Evolutionary conservation across 2,888 invertebrate genomes (phyloP), one percentile per base, ranked within the genome.

Genomic region (Drosophila limbata): DNA sequence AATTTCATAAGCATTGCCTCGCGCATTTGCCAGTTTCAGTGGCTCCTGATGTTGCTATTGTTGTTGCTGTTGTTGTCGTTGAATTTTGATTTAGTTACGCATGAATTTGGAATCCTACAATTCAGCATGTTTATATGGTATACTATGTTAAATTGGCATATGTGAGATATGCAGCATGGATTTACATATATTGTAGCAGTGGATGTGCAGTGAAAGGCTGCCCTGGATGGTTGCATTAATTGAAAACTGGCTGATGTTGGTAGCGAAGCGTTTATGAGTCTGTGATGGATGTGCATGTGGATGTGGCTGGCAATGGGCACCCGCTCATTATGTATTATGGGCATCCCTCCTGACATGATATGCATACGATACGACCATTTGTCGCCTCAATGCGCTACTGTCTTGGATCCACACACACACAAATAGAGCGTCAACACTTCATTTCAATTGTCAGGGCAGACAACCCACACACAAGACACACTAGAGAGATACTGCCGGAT

Each of bases 61-160:
- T 15, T 17, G 47, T 31, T 44, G 61, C 33, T 50, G 69, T 42
- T 66, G 64, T 60, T 72, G 72, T 69, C 39, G 79, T 64, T 81
- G 65, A 70, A 75, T 85, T 85, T 84, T 89, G 89, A 86, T 87
- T 86, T 82, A 89, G 85, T 89, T 86, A 87, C 89, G 89, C 86
- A 73, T 88, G 75, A 80, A 85, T 83, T 67, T 88, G 80, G 77
- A 61, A 71, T 77, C 64, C 59, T 53, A 71, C 67, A 71, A 79
- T 69, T 51, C 68, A 72, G 39, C 55, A 72, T 47, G 53, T 57
- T 47, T 62, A 71, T 53, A 64, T 40, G 44, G 37, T 37, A 37
- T 31, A 55, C 39, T 25, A 51, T 40, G 42, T 45, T 37, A 35
- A 37, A 55, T 28, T 35, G 37, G 35, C 25, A 52, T 53, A 45